Base-by-base conservation (phyloP, 1,140 invertebrate genomes). In the Drosophila gunungcola region DNA sequence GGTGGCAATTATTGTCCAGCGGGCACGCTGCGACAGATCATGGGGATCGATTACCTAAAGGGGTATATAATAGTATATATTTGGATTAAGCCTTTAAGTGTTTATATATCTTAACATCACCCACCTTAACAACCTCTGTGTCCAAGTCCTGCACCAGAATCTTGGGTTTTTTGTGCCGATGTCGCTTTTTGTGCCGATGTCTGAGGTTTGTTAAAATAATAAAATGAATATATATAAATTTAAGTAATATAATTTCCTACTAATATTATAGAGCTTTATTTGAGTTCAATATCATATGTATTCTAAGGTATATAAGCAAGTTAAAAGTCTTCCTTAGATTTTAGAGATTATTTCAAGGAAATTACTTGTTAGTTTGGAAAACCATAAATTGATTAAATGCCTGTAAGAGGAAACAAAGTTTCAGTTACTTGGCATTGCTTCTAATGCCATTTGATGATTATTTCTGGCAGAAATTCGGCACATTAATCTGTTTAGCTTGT, bases 1-100 rank as follows among this genome's bases (percentile, higher is more conserved):
- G 21, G 97, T 97, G 67, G 96, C 96, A 86, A 97, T 96, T 90
- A 98, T 97, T 36, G 97, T 97, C 95, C 96, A 97, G 64, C 96
- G 95, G 9, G 97, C 97, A 49, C 96, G 94, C 58, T 95, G 95
- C 1, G 97, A 96, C 70, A 97, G 92, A 82, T 97, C 96, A 63
- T 97, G 96, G 0, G 95, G 95, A 92, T 96, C 95, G 58, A 95
- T 92, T 13, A 94, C 94, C 93, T 95, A 9, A 0, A 1, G 41
- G 34, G 0, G 3, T 10, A 36, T 25, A 32, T 4, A 32, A 9
- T 13, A n/a, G 29, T 3, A 25, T 25, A 4, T 12, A 12, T 34
- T 41, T 13, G 7, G 7, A 12, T 3, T 9, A 7, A 4, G 2
- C 16, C 16, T 25, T 21, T 45, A 1, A 45, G 16, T 5, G 0